Base-by-base conservation (phyloP, 2,888 invertebrate species). In the Agelastica alni region DNA sequence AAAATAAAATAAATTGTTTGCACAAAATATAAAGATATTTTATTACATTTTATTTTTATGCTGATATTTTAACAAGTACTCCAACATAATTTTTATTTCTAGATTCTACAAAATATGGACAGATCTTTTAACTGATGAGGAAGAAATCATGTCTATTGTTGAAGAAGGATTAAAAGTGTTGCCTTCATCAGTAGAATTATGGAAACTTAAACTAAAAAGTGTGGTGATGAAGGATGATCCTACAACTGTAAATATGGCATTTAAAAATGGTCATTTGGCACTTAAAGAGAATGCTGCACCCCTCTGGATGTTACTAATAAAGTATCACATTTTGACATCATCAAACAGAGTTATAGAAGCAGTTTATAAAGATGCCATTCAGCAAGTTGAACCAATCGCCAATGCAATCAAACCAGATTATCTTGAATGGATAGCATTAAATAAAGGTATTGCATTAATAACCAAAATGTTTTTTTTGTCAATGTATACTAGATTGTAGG, bases 381-480 rank as follows among this genome's bases (percentile, higher is more conserved):
- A 75, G 59, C 80, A 81, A 66, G 80, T 82, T 57, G 76, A 76
- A 64, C 73, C 72, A 53, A 75, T 84, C 36, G 68, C 83, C 1
- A 71, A 80, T 53, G 74, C 78, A 17, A 75, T 86, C 16, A 86
- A 85, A 73, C 83, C 85, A 1, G 79, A 80, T 63, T 83, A 85
- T 51, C 73, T 88, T 1, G 80, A 84, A 66, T 86, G 85, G 82
- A 63, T 81, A 16, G 63, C 62, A 3, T 53, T 71, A 32, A 48
- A 58, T 4, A 67, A 68, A 60, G 83, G 83, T 18, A 77, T 4
- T 46, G n/a, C n/a, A n/a, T n/a, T n/a, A n/a, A n/a, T n/a, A n/a
- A n/a, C n/a, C n/a, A n/a, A n/a, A n/a, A n/a, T n/a, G n/a, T n/a
- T n/a, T n/a, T n/a, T n/a, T n/a, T n/a, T n/a, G n/a, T n/a, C n/a